Percentiles rank a stretch among this genome's conserved stretches.
Conservation (phyloP, 2,888 invertebrate species). For the Sipha maydis region DNA sequence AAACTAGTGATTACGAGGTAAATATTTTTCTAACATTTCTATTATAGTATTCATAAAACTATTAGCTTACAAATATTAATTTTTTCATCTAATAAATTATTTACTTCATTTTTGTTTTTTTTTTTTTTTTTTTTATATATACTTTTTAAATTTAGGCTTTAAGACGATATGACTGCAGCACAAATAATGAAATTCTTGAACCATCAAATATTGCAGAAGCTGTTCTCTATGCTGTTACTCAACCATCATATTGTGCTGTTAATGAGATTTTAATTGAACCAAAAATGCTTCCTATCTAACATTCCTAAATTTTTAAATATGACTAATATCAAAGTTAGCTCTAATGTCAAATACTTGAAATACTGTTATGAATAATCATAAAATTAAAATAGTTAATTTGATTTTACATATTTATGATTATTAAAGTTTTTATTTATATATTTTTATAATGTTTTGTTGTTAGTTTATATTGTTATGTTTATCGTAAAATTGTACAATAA, state of each 20-base stretch:
- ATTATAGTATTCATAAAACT: background rate
- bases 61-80: background rate
- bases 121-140: too few relatives aligned
- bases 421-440: too few relatives aligned
- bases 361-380: too few relatives aligned
- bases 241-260: constrained; percentile 65
- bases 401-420: too few relatives aligned
- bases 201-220: constrained; percentile 65
- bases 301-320: too few relatives aligned
- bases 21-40: background rate
- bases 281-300: constrained; percentile 64
- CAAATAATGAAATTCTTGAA: constrained; percentile 64
- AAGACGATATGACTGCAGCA: constrained; percentile 63
- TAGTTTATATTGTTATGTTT: too few relatives aligned
- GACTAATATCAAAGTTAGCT: too few relatives aligned
- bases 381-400: too few relatives aligned
- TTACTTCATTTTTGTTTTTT: background rate
- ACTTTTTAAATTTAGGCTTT: constrained; percentile 61
- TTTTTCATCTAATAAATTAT: background rate
- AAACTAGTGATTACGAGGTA: constrained; percentile 64
- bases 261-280: constrained; percentile 66
- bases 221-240: constrained; percentile 65
- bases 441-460: too few relatives aligned
- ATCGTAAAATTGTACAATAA: too few relatives aligned
- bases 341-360: too few relatives aligned